Conservation (phyloP, 2,888 invertebrate species). For the Troides oblongomaculatus region DNA sequence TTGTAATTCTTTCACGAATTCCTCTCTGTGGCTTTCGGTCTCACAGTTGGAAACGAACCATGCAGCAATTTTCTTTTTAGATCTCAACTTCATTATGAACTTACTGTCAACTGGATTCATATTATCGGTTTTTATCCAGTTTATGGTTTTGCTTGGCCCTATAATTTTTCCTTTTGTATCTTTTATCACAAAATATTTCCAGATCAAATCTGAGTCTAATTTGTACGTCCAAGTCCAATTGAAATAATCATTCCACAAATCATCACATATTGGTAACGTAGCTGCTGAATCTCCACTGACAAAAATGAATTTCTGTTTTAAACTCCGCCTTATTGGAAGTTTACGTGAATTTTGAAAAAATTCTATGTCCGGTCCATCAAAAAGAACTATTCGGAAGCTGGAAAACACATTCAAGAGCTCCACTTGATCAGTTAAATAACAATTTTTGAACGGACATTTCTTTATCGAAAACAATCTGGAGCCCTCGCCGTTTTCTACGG, state of each 20-base stretch:
- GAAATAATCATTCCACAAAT: slow-evolving; percentile 52
- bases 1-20: slow-evolving; percentile 43
- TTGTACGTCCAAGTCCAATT: slow-evolving; percentile 72
- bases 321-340: slow-evolving; percentile 43
- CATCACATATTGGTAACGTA: slow-evolving; percentile 50
- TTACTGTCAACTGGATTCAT: slow-evolving; percentile 45
- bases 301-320: slow-evolving; percentile 57
- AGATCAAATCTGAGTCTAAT: slow-evolving; percentile 55
- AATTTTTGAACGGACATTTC: slow-evolving; percentile 55
- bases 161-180: slow-evolving; percentile 47
- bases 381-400: slow-evolving; percentile 40
- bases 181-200: slow-evolving; percentile 54
- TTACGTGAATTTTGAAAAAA: slow-evolving; percentile 36
- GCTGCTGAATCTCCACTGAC: slow-evolving; percentile 57
- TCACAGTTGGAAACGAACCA: slow-evolving; percentile 63
- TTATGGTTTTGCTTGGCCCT: slow-evolving; percentile 47
- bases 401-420: slow-evolving; percentile 44
- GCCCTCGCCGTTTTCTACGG: slow-evolving; percentile 53
- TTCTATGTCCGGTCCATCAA: slow-evolving; percentile 54
- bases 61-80: slow-evolving; percentile 46
- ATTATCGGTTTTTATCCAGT: slow-evolving; percentile 47
- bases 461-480: slow-evolving; percentile 47
- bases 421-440: slow-evolving; percentile 55
- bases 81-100: slow-evolving; percentile 42
- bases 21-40: slow-evolving; percentile 51